Base-by-base conservation (phyloP, 2,797 vertebrate species). In the Hephaestus fuliginosus region DNA sequence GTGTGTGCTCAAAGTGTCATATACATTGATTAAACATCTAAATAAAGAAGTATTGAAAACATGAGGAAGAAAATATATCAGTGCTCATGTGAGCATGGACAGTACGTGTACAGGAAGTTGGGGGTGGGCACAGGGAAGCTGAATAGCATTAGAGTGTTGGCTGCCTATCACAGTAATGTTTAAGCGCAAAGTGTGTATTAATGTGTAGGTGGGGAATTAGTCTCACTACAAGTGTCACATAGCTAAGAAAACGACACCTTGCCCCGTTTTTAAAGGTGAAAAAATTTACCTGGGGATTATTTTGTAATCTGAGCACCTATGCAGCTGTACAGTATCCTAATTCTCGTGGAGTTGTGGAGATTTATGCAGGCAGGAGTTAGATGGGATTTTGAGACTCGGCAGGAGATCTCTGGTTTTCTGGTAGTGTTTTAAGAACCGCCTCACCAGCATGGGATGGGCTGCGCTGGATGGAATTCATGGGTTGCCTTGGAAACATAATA, bases 211-310 rank as follows among this genome's bases (percentile, higher is more conserved):
- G 87, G 86, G 90, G 93, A 93, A 93, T 95, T 95, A 95, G 91
- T 93, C 90, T 88, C 84, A 85, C 86, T 86, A 86, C 86, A 81
- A 82, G 88, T 90, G 89, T 91, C 85, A 86, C 79, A 74, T 74
- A 56, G 87, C 86, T 82, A 81, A 76, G 83, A 91, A 92, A 33
- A 82, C 86, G 84, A 91, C 84, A 90, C 84, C 65, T 83, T 88
- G 89, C 82, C 85, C 89, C 82, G 14, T 83, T 92, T 94, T 92
- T 88, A 89, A 91, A 91, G 89, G 93, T 94, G 88, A 93, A 89
- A 91, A 93, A 87, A 76, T 88, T 91, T 92, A 95, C 92, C 86
- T 92, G 82, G 81, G 94, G 95, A 96, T 96, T 96, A 95, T 95
- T 95, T 93, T 94, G 94, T 96, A 96, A 95, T 95, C 94, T 93